phyloP scores from a whole-genome alignment of 2,797 vertebrate genomes.

The Lemur catta region DNA sequence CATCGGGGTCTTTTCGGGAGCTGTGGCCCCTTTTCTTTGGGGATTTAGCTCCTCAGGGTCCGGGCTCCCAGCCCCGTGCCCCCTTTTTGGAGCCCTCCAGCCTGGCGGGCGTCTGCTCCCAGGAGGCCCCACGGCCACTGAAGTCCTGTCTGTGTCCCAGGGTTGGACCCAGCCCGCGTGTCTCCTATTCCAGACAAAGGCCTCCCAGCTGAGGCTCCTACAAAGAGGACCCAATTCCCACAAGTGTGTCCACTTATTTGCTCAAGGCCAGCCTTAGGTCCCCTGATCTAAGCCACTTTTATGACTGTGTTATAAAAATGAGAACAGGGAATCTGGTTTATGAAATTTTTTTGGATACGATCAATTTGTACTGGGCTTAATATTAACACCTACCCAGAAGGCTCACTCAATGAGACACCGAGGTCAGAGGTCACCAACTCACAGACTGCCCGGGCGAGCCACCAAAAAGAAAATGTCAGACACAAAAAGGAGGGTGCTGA shows the following conservation, averaged over 20 bases:
- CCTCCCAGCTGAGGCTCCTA: not conserved
- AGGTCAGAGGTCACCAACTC: not conserved
- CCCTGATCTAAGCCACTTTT: not conserved
- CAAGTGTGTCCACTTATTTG: not conserved
- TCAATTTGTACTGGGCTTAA: not conserved
- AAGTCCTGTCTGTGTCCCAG: not conserved
- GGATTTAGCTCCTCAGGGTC: not conserved
- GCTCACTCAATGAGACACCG: not conserved
- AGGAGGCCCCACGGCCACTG: not conserved
- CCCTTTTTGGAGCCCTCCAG: not conserved
- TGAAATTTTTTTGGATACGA: not conserved
- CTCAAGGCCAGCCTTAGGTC: not conserved
- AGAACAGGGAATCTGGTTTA: not conserved
- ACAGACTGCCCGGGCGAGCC: not conserved
- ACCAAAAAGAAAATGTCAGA: not conserved
- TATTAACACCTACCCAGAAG: not conserved
- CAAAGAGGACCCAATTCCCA: not conserved
- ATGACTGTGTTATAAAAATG: not conserved
- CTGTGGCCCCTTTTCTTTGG: not conserved
- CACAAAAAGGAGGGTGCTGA: not conserved
- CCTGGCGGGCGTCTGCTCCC: not conserved
- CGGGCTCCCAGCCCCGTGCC: not conserved
- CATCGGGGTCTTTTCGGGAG: not conserved
- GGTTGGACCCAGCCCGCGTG: constrained; percentile 11
- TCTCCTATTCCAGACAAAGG: not conserved